Evolutionary conservation across 1,140 invertebrate species (phyloP).

Genomic region (Latrodectus geometricus): DNA sequence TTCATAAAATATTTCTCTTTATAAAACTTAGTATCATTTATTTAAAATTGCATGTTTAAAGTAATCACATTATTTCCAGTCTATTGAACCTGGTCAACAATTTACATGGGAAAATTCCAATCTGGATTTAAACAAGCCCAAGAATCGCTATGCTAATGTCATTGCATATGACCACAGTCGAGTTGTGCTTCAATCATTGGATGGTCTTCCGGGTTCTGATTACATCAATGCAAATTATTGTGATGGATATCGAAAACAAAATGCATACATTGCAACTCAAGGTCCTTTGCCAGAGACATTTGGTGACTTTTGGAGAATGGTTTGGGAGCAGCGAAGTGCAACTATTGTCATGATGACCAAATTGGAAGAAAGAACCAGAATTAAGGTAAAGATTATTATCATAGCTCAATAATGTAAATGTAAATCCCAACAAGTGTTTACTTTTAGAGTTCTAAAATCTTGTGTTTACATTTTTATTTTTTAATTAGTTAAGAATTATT

Average conservation of each 20-base stretch:
- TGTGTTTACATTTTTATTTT: neutral
- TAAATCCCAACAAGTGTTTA: neutral
- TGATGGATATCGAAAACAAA: slow-evolving; percentile 94
- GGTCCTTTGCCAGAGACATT: slow-evolving; percentile 97
- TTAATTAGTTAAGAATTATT: neutral
- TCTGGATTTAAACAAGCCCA: slow-evolving; percentile 97
- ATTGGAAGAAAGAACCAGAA: slow-evolving; percentile 92
- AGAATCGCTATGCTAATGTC: slow-evolving; percentile 99
- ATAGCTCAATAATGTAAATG: neutral
- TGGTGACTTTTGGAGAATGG: slow-evolving; percentile 98
- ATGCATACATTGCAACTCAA: slow-evolving; percentile 94
- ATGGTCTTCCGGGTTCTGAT: slow-evolving; percentile 89
- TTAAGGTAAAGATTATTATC: slow-evolving; percentile 75
- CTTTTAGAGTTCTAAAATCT: neutral
- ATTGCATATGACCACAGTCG: slow-evolving; percentile 99
- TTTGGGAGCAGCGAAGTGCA: slow-evolving; percentile 93
- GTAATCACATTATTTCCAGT: slow-evolving; percentile 68
- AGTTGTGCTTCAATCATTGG: slow-evolving; percentile 85
- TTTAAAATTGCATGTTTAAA: neutral
- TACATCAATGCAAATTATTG: slow-evolving; percentile 99
- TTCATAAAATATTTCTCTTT: too few species aligned
- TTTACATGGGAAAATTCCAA: slow-evolving; percentile 99
- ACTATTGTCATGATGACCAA: slow-evolving; percentile 99
- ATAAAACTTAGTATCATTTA: neutral
- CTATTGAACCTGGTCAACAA: slow-evolving; percentile 98